Percentiles rank a stretch among this genome's conserved stretches.
Conservation (phyloP, 2,113 vertebrate genomes). For the Aspiorhynchus laticeps region DNA sequence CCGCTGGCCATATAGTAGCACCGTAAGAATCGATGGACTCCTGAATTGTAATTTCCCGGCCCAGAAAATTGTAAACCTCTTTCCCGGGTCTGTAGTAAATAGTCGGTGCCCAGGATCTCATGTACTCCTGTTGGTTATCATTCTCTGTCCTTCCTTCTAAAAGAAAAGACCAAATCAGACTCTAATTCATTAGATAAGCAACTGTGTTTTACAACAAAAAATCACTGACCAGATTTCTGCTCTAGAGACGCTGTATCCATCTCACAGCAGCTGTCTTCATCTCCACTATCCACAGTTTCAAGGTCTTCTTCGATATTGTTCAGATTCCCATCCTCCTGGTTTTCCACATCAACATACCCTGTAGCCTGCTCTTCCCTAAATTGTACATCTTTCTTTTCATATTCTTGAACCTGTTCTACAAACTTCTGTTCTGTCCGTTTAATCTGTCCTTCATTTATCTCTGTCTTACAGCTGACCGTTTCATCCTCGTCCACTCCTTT, state of each 20-base stretch:
- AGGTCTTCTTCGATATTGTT: not conserved
- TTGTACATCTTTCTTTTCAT: not conserved
- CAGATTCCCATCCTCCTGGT: not conserved
- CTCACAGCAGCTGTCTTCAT: not conserved
- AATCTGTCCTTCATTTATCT: not conserved
- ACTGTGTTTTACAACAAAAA: not conserved
- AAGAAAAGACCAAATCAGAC: slow-evolving; percentile 5
- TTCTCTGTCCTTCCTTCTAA: slow-evolving; percentile 20
- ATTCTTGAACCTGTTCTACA: not conserved
- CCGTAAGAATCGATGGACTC: slow-evolving; percentile 69
- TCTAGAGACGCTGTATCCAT: not conserved
- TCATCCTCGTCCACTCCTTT: not conserved
- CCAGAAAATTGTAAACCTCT: slow-evolving; percentile 68
- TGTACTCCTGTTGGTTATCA: not conserved
- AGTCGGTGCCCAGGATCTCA: slow-evolving; percentile 27
- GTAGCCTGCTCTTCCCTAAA: not conserved
- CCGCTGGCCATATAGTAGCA: slow-evolving; percentile 71
- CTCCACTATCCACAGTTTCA: not conserved
- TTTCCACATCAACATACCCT: not conserved
- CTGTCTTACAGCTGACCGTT: not conserved
- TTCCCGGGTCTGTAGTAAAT: slow-evolving; percentile 6
- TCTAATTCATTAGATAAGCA: not conserved
- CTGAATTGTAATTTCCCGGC: slow-evolving; percentile 67
- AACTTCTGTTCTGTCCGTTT: not conserved
- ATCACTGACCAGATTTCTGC: not conserved